Conservation (phyloP, 2,888 invertebrate species). For the Drosophila multiciliata region DNA sequence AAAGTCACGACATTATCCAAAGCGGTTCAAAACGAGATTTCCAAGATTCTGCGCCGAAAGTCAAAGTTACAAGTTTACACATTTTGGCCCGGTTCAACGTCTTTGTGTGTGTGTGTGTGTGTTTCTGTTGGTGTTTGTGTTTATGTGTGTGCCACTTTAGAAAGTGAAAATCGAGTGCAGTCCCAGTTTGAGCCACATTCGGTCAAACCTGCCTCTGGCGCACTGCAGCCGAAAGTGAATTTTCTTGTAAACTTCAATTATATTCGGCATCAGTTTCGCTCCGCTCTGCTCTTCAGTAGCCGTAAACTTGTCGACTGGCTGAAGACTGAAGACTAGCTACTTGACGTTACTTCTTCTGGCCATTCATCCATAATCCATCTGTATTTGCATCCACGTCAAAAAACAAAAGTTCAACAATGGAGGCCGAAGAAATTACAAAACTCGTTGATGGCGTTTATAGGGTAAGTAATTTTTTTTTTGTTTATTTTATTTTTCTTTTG, state of each 20-base stretch:
- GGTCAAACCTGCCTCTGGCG: conserved; percentile 32
- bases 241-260: conserved; percentile 32
- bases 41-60: conserved; percentile 80
- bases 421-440: conserved; percentile 95
- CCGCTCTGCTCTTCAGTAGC: conserved; percentile 32
- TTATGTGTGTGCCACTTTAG: conserved; percentile 71
- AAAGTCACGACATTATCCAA: conserved; percentile 73
- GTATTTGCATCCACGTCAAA: conserved; percentile 19
- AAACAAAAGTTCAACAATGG: conserved; percentile 83
- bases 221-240: conserved; percentile 75
- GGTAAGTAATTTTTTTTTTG: conserved; percentile 86
- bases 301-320: conserved; percentile 5
- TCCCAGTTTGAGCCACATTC: conserved; percentile 39
- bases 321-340: conserved; percentile 20
- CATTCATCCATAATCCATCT: conserved; percentile 25
- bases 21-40: conserved; percentile 72
- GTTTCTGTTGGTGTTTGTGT: conserved; percentile 8
- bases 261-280: conserved; percentile 1
- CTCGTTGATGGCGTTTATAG: conserved; percentile 96
- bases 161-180: conserved; percentile 79
- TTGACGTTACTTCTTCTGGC: conserved; percentile 1
- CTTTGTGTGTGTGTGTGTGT: conserved; percentile 21
- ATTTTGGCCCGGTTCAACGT: conserved; percentile 69
- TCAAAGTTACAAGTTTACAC: conserved; percentile 78
- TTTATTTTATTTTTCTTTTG: conserved; percentile 4